These are phyloP conservation scores for Hemicentrotus pulcherrimus DNA, from an alignment of 35 echinoderm and acorn worm genomes.

Conservation along the genomic window DNA sequence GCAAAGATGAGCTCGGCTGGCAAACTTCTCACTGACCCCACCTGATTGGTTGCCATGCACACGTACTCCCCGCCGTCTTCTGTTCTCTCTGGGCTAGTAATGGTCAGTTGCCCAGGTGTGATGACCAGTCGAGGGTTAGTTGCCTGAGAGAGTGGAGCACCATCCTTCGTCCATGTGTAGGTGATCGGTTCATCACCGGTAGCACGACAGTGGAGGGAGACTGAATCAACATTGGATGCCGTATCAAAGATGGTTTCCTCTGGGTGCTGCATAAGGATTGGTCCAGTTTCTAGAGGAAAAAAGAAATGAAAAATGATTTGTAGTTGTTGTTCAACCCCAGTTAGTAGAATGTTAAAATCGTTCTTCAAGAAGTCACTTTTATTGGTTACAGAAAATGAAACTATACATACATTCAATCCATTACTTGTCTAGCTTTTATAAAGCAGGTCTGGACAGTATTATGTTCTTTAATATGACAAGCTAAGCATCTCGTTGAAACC, in stretches of 20 bases:
- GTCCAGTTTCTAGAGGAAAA: neutral
- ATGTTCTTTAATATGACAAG: too few relatives aligned
- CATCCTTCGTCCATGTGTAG: neutral
- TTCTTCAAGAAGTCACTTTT: too few relatives aligned
- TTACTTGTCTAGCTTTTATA: too few relatives aligned
- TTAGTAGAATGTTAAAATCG: too few relatives aligned
- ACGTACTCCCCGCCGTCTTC: neutral
- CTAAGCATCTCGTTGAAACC: too few relatives aligned
- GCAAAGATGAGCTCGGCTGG: conserved; percentile 15
- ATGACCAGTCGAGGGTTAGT: neutral
- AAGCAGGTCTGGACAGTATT: too few relatives aligned
- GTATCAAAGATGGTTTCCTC: neutral
- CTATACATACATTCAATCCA: too few relatives aligned
- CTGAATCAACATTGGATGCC: neutral
- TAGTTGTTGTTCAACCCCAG: neutral
- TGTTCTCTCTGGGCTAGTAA: neutral
- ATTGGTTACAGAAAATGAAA: too few relatives aligned
- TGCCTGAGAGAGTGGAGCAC: neutral
- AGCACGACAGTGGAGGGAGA: neutral
- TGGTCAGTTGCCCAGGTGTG: neutral
- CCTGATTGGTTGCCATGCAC: neutral
- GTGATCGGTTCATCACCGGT: neutral
- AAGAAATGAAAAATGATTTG: neutral
- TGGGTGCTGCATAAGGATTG: neutral
- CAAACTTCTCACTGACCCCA: conserved; percentile 25